Evolutionary conservation across 2,113 vertebrate species (phyloP).

Genomic region (Australoheros scitulus): DNA sequence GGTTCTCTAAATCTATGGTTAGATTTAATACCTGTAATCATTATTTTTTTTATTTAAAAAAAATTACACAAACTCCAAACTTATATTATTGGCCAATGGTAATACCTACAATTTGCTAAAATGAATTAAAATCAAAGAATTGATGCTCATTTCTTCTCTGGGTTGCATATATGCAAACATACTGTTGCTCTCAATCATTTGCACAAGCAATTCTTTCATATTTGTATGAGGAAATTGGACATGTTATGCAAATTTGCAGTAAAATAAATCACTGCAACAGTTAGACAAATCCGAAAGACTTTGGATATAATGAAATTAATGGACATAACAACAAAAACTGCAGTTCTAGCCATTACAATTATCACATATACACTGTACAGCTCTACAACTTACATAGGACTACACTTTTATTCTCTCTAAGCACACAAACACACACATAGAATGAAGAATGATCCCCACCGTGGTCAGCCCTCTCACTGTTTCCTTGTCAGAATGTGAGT

Average conservation of each 20-base stretch:
- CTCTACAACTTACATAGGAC: neutral
- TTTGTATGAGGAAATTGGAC: neutral
- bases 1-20: accelerated
- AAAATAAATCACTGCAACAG: neutral
- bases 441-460: constrained; percentile 16
- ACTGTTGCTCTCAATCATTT: neutral
- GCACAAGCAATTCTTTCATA: accelerated
- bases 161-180: neutral
- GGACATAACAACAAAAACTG: neutral
- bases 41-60: neutral
- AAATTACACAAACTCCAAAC: neutral
- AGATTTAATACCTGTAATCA: neutral
- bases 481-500: constrained; percentile 50
- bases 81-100: neutral
- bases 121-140: neutral
- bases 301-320: neutral
- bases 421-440: neutral
- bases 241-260: neutral
- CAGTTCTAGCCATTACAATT: neutral
- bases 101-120: neutral
- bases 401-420: constrained; percentile 1
- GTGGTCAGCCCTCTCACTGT: neutral
- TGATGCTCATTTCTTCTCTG: accelerated
- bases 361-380: neutral
- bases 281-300: neutral